Percentiles rank a stretch among this genome's conserved stretches.
These are phyloP conservation scores for Tenthredo livida DNA, from an alignment of 2,888 invertebrate genomes.

Conservation along the genomic window DNA sequence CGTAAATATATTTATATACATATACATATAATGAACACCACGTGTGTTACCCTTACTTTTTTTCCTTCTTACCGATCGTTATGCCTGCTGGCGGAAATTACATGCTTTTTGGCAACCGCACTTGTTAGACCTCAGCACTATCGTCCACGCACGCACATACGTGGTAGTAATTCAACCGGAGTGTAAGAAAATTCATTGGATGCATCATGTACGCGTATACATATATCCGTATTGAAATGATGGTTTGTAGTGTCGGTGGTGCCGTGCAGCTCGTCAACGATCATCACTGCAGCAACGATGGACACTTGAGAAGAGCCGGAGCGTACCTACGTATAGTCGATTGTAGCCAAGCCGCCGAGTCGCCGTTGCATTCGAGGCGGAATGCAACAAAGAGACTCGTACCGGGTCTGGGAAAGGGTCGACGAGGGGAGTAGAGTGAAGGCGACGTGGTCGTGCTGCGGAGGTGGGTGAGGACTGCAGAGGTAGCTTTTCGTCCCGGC, in stretches of 20 bases:
- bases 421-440: conserved; percentile 21
- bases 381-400: conserved; percentile 69
- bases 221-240: neutral
- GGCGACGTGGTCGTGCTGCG: neutral
- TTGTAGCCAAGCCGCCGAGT: conserved; percentile 50
- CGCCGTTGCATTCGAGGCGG: conserved; percentile 64
- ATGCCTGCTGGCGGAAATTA: neutral
- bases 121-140: neutral
- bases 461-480: conserved; percentile 19
- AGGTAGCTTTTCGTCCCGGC: conserved; percentile 44
- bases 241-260: neutral
- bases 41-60: conserved; percentile 4
- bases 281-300: conserved; percentile 12
- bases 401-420: conserved; percentile 41
- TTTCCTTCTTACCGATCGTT: conserved; percentile 2
- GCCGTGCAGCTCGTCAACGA: conserved; percentile 8
- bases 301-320: conserved; percentile 36
- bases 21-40: no score
- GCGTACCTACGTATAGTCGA: conserved; percentile 27
- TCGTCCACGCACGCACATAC: neutral
- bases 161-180: neutral
- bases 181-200: neutral
- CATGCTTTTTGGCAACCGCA: conserved; percentile 3
- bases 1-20: no score
- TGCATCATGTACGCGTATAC: neutral